Conservation (phyloP, 2,888 invertebrate genomes). For the Calameuta idolon region DNA sequence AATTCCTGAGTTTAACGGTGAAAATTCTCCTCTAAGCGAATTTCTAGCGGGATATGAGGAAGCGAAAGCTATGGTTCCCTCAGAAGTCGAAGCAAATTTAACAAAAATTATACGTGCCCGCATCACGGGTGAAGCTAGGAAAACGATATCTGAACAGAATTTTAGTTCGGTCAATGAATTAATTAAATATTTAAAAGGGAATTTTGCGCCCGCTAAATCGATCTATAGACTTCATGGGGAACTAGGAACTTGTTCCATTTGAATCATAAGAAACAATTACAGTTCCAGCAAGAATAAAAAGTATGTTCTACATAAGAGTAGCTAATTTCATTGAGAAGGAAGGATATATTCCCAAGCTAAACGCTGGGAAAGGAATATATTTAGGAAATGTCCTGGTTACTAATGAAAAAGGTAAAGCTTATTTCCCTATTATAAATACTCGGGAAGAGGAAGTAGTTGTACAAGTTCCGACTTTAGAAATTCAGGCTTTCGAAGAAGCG, state of each 20-base stretch:
- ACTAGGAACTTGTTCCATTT: constrained; percentile 8
- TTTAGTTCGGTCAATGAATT: constrained; percentile 4
- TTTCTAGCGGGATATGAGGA: constrained; percentile 17
- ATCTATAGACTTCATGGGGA: constrained; percentile 11
- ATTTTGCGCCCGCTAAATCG: constrained; percentile 12
- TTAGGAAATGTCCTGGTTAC: no score
- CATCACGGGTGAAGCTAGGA: constrained; percentile 15
- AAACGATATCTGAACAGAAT: constrained; percentile 7
- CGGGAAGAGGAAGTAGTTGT: no score
- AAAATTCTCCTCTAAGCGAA: constrained; percentile 15
- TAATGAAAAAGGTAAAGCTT: no score
- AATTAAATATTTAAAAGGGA: not conserved
- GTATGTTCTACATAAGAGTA: no score
- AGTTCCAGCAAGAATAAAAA: not conserved
- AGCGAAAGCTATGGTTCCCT: constrained; percentile 7
- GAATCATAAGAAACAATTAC: not conserved
- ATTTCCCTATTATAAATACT: no score
- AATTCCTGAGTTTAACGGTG: constrained; percentile 15
- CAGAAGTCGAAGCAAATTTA: constrained; percentile 12
- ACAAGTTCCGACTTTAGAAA: no score
- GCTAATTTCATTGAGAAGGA: no score
- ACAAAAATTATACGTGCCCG: constrained; percentile 14
- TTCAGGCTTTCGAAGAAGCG: no score
- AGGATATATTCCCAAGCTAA: no score
- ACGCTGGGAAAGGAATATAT: no score